Evolutionary conservation across 1,140 invertebrate species (phyloP).

Genomic region (Apolygus lucorum): DNA sequence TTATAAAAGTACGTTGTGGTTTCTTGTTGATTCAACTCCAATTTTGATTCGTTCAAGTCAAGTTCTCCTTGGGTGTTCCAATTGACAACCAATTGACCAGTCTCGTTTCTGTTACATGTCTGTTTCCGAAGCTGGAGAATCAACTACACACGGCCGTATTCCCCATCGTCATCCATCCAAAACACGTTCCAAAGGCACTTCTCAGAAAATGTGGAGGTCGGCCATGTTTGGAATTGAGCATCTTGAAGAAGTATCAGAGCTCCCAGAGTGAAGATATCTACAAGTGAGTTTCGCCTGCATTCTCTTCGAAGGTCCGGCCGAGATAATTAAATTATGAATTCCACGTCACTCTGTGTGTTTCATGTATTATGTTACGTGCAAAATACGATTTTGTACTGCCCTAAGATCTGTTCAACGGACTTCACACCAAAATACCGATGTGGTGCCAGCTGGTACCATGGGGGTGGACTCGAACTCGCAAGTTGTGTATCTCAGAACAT

Average conservation of each 20-base stretch:
- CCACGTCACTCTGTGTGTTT: no score
- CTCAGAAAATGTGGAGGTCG: slow-evolving; percentile 44
- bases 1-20: neutral
- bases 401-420: no score
- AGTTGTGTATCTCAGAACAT: no score
- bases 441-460: no score
- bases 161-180: slow-evolving; percentile 61
- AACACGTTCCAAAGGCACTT: slow-evolving; percentile 42
- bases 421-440: no score
- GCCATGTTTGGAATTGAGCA: slow-evolving; percentile 58
- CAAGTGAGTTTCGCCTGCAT: slow-evolving; percentile 44
- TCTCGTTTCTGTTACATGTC: no score
- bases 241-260: slow-evolving; percentile 50
- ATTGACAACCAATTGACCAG: no score
- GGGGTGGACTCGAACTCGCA: no score
- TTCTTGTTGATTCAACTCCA: neutral
- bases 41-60: neutral
- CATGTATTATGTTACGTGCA: no score
- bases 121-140: slow-evolving; percentile 62
- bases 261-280: slow-evolving; percentile 50
- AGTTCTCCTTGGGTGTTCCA: neutral
- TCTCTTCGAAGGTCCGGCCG: no score
- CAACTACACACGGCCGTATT: slow-evolving; percentile 67
- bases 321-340: no score
- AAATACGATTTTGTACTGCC: no score